Base-by-base conservation (phyloP, 2,113 vertebrate species). In the Lepidothrix coronata region DNA sequence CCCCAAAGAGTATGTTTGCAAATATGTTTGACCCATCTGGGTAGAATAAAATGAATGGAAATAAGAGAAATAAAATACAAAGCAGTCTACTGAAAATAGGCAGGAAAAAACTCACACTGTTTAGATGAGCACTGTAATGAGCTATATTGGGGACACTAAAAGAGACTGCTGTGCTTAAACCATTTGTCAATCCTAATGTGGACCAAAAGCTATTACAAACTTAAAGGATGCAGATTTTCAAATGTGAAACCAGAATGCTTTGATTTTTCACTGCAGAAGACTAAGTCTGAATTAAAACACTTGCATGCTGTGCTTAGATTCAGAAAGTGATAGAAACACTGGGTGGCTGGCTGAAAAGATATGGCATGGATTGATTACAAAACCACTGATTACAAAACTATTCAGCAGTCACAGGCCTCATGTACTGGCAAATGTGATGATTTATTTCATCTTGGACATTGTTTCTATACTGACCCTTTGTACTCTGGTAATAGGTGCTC, bases 221-320 rank as follows among this genome's bases (percentile, higher is more conserved):
- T 27, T 76, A 49, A 28, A 72, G 20, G 30, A 73, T 80, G 31
- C 25, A 43, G 37, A 27, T 80, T 83, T 93, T 92, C 27, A 46
- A 65, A 70, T 73, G 15, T 35, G 28, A 54, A 54, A 14, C 11
- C 4, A 58, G 63, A 76, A 44, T 94, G 79, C 77, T 92, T 90
- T 83, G 54, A 77, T 93, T 88, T 96, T 93, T 55, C 23, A 83
- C 37, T 83, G 46, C 59, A 20, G 46, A 94, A 77, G 23, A 92
- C 62, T 19, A 79, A 58, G 23, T 90, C 49, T 92, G 51, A 77
- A 90, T 90, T 88, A 73, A 90, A 90, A 82, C 41, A 70, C 59
- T 70, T 76, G 54, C 91, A 66, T 91, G 72, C 94, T 96, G 83
- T 95, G 94, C 82, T 95, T 92, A 70, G 66, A 63, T 91, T 94